A percentile compares a stretch with the other conserved stretches of the same genome.
These are phyloP conservation scores for Potamarius usumacintae DNA, from an alignment of 2,113 vertebrate genomes.

Conservation along the genomic window DNA sequence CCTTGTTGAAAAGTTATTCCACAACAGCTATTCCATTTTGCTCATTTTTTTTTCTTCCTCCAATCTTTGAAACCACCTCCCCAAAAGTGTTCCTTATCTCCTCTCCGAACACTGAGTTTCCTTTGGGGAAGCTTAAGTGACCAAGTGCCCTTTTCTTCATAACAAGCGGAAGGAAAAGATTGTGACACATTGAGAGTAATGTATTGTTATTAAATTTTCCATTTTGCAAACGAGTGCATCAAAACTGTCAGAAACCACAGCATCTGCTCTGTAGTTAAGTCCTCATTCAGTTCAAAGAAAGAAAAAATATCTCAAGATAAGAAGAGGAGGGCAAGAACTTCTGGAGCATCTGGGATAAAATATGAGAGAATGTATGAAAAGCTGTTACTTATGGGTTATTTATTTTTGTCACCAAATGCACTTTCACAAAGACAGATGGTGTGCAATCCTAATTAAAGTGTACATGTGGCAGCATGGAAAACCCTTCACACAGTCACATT, in stretches of 20 bases:
- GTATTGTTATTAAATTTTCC: conserved; percentile 25
- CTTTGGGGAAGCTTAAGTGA: not conserved
- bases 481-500: not conserved
- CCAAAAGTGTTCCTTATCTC: conserved; percentile 8
- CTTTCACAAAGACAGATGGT: conserved; percentile 14
- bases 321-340: conserved; percentile 12
- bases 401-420: no score
- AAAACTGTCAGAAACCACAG: conserved; percentile 17
- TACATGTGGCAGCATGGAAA: not conserved
- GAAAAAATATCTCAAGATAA: not conserved
- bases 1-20: not conserved
- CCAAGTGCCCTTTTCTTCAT: not conserved
- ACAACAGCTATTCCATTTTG: not conserved
- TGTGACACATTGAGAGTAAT: not conserved
- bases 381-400: not conserved
- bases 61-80: not conserved
- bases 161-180: not conserved
- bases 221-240: not conserved
- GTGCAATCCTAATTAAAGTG: not conserved
- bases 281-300: not conserved
- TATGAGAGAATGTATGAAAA: not conserved
- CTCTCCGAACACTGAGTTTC: not conserved
- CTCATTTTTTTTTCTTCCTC: not conserved
- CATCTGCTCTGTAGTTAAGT: not conserved
- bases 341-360: conserved; percentile 6